Evolutionary conservation across 2,113 vertebrate genomes (phyloP).

Genomic region (Hippocampus barbouri): DNA sequence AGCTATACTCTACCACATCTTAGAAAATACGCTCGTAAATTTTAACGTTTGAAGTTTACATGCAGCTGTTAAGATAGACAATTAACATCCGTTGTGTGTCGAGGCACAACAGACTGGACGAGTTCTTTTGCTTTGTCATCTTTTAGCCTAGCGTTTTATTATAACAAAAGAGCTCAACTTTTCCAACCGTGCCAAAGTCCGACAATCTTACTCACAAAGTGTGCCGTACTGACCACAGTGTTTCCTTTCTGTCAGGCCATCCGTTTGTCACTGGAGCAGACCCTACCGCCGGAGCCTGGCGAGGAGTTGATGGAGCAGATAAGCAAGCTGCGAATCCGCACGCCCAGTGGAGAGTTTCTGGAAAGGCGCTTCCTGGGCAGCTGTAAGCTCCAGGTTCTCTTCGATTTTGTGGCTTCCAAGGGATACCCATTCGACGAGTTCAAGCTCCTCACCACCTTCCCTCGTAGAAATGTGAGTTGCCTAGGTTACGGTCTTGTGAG

Average conservation of each 20-base stretch:
- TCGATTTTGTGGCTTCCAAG: conserved; percentile 98
- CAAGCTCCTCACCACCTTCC: conserved; percentile 98
- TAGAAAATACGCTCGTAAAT: not conserved
- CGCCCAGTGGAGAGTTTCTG: conserved; percentile 93
- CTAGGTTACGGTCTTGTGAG: not conserved
- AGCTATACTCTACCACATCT: not conserved
- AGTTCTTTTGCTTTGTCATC: not conserved
- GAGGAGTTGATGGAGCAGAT: conserved; percentile 86
- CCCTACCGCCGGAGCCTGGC: conserved; percentile 87
- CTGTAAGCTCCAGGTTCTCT: conserved; percentile 94
- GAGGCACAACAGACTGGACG: not conserved
- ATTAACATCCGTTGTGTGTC: not conserved
- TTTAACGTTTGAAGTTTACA: not conserved
- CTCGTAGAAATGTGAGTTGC: conserved; percentile 92
- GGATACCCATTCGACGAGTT: conserved; percentile 94
- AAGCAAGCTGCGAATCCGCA: conserved; percentile 93
- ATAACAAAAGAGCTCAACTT: not conserved
- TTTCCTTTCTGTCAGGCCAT: conserved; percentile 79
- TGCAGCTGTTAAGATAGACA: not conserved
- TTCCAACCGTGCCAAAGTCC: not conserved
- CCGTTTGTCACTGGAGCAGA: conserved; percentile 90
- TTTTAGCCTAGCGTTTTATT: not conserved
- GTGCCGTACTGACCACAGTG: not conserved
- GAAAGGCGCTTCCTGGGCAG: conserved; percentile 93
- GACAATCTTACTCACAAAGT: not conserved